These are phyloP conservation scores for Hyles lineata DNA, from an alignment of 2,888 invertebrate genomes.

Conservation along the genomic window DNA sequence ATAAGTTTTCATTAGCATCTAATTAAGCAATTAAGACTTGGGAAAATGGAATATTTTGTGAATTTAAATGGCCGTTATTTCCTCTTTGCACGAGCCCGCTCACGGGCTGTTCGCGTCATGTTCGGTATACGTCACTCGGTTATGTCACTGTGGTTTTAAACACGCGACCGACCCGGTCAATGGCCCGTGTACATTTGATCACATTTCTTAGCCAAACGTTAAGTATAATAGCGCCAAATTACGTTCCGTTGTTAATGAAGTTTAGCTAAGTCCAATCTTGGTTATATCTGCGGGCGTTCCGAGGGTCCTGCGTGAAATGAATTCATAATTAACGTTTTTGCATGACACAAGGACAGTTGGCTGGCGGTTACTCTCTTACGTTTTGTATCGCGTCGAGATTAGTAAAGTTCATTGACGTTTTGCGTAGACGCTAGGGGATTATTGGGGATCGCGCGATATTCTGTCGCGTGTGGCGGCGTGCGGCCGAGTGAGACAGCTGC, in stretches of 20 bases:
- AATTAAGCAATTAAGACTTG: conserved; percentile 39
- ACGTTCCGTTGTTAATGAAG: conserved; percentile 59
- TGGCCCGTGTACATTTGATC: conserved; percentile 54
- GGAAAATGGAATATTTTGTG: conserved; percentile 17
- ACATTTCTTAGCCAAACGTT: conserved; percentile 36
- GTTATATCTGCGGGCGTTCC: conserved; percentile 56
- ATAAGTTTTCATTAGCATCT: conserved; percentile 34
- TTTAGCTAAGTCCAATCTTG: conserved; percentile 58
- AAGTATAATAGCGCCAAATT: conserved; percentile 48
- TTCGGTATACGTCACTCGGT: conserved; percentile 43
- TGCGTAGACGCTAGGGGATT: conserved; percentile 66
- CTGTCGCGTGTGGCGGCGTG: conserved; percentile 45
- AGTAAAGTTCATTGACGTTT: conserved; percentile 80
- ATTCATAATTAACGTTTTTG: conserved; percentile 64
- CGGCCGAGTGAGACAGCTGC: conserved; percentile 54
- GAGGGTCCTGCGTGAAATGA: conserved; percentile 57
- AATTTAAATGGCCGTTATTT: conserved; percentile 31
- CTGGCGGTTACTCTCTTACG: conserved; percentile 52
- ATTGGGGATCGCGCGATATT: conserved; percentile 45
- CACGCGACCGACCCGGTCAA: conserved; percentile 54
- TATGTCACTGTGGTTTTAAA: conserved; percentile 58
- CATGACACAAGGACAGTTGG: conserved; percentile 52
- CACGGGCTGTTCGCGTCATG: conserved; percentile 46
- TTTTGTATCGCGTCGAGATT: conserved; percentile 70
- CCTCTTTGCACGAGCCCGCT: conserved; percentile 37